Conservation (phyloP, 2,888 invertebrate genomes). For the Tachina fera region DNA sequence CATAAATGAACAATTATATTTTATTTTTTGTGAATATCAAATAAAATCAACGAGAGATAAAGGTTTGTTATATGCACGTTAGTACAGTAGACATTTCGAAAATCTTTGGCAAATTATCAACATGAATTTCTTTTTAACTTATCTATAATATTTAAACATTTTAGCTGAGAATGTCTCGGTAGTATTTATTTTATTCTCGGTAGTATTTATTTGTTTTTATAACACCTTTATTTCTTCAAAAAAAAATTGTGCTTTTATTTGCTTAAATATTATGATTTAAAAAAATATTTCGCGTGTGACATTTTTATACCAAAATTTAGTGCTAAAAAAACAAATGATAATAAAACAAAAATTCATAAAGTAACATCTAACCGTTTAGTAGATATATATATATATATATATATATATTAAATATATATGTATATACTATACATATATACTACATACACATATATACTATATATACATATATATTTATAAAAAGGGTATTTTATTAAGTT, state of each 20-base stretch:
- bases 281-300: slow-evolving; percentile 31
- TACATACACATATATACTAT: not conserved
- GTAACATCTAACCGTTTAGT: not conserved
- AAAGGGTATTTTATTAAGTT: too few relatives aligned
- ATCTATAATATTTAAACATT: slow-evolving; percentile 14
- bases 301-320: slow-evolving; percentile 35
- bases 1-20: too few relatives aligned
- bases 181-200: not conserved
- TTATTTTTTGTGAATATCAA: too few relatives aligned
- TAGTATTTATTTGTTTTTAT: slow-evolving; percentile 20
- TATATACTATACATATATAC: not conserved
- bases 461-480: not conserved
- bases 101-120: not conserved
- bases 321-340: not conserved
- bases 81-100: too few relatives aligned
- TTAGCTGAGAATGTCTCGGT: not conserved
- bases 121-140: slow-evolving; percentile 16
- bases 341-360: not conserved
- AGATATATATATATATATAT: not conserved
- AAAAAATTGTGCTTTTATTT: slow-evolving; percentile 29
- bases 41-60: too few relatives aligned
- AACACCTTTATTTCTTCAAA: slow-evolving; percentile 12
- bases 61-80: too few relatives aligned
- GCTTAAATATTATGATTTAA: slow-evolving; percentile 19
- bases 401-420: not conserved